Evolutionary conservation across 1,140 invertebrate species (phyloP).

Genomic region (Monomorium pharaonis): DNA sequence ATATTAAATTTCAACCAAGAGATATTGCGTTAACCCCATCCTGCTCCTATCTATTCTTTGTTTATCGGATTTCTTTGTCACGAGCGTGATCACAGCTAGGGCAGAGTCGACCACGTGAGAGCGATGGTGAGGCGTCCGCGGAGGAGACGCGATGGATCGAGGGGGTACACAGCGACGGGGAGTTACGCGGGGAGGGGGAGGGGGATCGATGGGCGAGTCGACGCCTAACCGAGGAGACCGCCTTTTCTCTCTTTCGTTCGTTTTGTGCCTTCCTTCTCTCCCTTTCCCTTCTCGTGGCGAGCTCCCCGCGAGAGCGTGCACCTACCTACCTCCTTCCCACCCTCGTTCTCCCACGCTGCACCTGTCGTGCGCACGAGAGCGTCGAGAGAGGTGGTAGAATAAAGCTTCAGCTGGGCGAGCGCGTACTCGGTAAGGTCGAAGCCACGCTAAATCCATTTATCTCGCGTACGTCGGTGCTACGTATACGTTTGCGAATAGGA

Average conservation of each 20-base stretch:
- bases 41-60: neutral
- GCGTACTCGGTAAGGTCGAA: conserved; percentile 76
- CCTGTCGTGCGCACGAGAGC: conserved; percentile 79
- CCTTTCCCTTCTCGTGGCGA: conserved; percentile 51
- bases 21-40: neutral
- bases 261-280: conserved; percentile 27
- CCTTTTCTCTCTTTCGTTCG: conserved; percentile 74
- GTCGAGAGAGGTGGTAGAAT: conserved; percentile 68
- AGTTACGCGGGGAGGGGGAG: conserved; percentile 60
- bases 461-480: conserved; percentile 61
- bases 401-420: conserved; percentile 74
- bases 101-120: conserved; percentile 68
- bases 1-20: neutral
- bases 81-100: conserved; percentile 16
- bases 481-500: conserved; percentile 38
- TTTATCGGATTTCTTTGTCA: conserved; percentile 62
- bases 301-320: conserved; percentile 33
- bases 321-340: conserved; percentile 52
- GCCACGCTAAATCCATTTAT: conserved; percentile 81
- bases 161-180: conserved; percentile 40
- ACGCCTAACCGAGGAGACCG: conserved; percentile 81
- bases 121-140: conserved; percentile 64
- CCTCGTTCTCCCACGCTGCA: conserved; percentile 82
- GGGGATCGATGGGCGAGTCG: conserved; percentile 82
- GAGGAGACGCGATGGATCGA: conserved; percentile 29